Evolutionary conservation across 2,888 invertebrate genomes (phyloP), one percentile per base, ranked within the genome.

Genomic region (Tenthredo amoena): DNA sequence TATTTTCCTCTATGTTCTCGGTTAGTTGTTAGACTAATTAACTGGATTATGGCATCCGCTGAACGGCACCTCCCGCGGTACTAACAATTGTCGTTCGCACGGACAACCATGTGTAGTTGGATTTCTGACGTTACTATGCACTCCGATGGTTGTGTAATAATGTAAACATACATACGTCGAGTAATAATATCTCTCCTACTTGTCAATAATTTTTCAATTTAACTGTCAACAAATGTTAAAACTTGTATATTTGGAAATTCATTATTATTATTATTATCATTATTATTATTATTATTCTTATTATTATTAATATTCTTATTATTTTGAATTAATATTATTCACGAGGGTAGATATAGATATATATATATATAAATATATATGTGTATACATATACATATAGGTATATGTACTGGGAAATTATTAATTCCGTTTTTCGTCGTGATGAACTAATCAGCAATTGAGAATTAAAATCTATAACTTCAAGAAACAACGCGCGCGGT

Each of bases 401-500:
- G 12, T 74, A 43, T 74, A 68, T 68, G 26, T 26, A 26, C 26
- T 34, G 12, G 34, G 34, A 74, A 74, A 74, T 21, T n/a, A 74
- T 74, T 43, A 74, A 43, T 43, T 12, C 21, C 43, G 74, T 12
- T 21, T 43, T 43, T 74, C 21, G 43, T 43, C 4, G 21, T 74
- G 4, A 31, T 21, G 12, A 74, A 74, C 26, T 74, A 43, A 40
- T 77, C 55, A 34, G 21, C n/a, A 77, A 77, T 77, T 77, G 55
- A 77, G 34, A 34, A 77, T 77, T n/a, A 40, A 62, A 62, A 83
- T 83, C n/a, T 68, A 47, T 83, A 31, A 68, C 40, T 68, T 12
- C 21, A 83, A 83, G 71, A 83, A 71, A 26, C 26, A 50, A 43
- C 65, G 71, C 65, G 43, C 7, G 21, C 5, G 37, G 37, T 40